Base-by-base conservation (phyloP, 2,888 invertebrate genomes). In the Heteromyza rotundicornis region DNA sequence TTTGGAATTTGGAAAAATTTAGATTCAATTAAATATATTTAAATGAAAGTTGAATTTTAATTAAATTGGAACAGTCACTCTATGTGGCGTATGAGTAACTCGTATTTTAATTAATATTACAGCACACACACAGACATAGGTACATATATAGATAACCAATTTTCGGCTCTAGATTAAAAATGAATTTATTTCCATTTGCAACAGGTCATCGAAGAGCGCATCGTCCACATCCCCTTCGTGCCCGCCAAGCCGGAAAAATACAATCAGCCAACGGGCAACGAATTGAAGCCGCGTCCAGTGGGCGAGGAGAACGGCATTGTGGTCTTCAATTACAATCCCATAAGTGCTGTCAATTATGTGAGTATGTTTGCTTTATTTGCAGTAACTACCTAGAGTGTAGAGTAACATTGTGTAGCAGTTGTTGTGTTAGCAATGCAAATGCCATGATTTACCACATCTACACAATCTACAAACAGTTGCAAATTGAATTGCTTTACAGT, bases 311-410 rank as follows among this genome's bases (percentile, higher is more conserved):
- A 90, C 66, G 95, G 95, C 54, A 89, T 90, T 14, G 89, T 94
- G 17, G 89, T 94, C 62, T 95, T 89, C 81, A 91, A 91, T 75
- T 95, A 95, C 79, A 90, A 90, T 78, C 94, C 94, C 10, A 90
- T 91, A 84, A 92, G 92, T 80, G 90, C 92, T 59, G 93, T 94
- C 22, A 94, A 94, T 84, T 95, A 94, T 83, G 94, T 95, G 84
- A 88, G 91, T 86, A 71, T 23, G 35, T 50, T 22, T 12, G 19
- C 22, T 2, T 23, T 27, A 10, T 40, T 40, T 8, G n/a, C n/a
- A n/a, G n/a, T n/a, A n/a, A n/a, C n/a, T n/a, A n/a, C n/a, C n/a
- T n/a, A n/a, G n/a, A n/a, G n/a, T n/a, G n/a, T n/a, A n/a, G n/a
- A n/a, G n/a, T n/a, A n/a, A n/a, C n/a, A n/a, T 40, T 40, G n/a